A percentile compares a stretch with the other conserved stretches of the same genome.
These are phyloP conservation scores for Eidolon dupreanum DNA, from an alignment of 2,797 vertebrate species.

Conservation along the genomic window DNA sequence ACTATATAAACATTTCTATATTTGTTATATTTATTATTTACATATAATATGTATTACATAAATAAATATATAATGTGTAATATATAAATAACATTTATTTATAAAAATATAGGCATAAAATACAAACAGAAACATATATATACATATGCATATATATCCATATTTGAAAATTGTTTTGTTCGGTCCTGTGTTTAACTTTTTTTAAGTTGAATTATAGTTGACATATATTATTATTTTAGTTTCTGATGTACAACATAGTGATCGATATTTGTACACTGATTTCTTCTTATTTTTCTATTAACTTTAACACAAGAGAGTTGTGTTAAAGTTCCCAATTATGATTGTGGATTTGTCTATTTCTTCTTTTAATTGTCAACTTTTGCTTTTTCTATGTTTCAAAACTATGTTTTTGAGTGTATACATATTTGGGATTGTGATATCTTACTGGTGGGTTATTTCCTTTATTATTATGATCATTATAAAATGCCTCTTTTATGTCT, in stretches of 20 bases:
- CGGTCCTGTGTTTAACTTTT: background rate
- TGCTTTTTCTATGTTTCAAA: background rate
- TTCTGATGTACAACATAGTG: background rate
- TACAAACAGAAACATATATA: background rate
- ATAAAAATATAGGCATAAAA: background rate
- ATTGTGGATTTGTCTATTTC: background rate
- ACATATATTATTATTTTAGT: background rate
- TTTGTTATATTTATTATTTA: background rate
- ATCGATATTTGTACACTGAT: background rate
- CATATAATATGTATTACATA: background rate
- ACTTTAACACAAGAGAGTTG: background rate
- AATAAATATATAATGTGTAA: background rate
- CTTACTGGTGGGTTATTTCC: background rate
- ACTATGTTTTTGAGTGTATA: background rate
- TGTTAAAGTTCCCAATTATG: background rate
- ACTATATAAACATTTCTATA: background rate
- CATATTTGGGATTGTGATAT: background rate
- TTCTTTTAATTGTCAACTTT: background rate
- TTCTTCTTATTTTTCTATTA: background rate
- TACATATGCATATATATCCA: background rate
- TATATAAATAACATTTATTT: background rate
- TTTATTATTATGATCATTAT: background rate
- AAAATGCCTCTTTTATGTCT: background rate
- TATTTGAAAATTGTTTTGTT: background rate
- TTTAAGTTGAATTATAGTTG: background rate